Base-by-base conservation (phyloP, 1,140 invertebrate species). In the Zaprionus nigranus region DNA sequence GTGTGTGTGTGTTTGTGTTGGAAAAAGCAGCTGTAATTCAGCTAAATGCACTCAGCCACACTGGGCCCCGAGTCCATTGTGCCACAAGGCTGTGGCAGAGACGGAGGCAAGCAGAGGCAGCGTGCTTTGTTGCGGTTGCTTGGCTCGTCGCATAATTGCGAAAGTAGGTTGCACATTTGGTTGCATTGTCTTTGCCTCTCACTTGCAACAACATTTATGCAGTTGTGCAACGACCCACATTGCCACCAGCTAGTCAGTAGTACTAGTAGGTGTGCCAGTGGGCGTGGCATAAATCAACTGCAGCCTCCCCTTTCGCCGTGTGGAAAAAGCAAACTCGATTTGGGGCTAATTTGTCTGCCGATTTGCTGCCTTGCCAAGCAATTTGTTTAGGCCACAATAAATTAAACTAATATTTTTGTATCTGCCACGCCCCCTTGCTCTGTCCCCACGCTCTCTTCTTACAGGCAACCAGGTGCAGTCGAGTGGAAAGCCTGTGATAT, bases 81-180 rank as follows among this genome's bases (percentile, higher is more conserved):
- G 43, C 22, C 53, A 46, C 13, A 34, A 9, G 30, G 9, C 30
- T 11, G 30, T 34, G 30, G 9, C 30, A 34, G 30, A 5, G 36
- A 1, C 36, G 0, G 0, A 3, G n/a, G n/a, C n/a, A n/a, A n/a
- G n/a, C n/a, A n/a, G n/a, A n/a, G n/a, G 40, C 26, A 15, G 22
- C 7, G 13, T 26, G 36, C 46, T 38, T 57, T 43, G 43, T 40
- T 53, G 68, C 64, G 73, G 64, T 65, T 81, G 74, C 46, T 22
- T 22, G 7, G 56, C n/a, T 28, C 57, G 64, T 66, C 64, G 67
- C 63, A 62, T 69, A 68, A 90, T 85, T 90, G 75, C 40, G 74
- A 88, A 88, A 85, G 84, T 88, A 90, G 84, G 84, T 88, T 88
- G 84, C 81, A 81, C 81, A 88, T 88, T 88, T 88, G 64, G 78